Evolutionary conservation across 2,888 invertebrate genomes (phyloP).

Genomic region (Lagria hirta): DNA sequence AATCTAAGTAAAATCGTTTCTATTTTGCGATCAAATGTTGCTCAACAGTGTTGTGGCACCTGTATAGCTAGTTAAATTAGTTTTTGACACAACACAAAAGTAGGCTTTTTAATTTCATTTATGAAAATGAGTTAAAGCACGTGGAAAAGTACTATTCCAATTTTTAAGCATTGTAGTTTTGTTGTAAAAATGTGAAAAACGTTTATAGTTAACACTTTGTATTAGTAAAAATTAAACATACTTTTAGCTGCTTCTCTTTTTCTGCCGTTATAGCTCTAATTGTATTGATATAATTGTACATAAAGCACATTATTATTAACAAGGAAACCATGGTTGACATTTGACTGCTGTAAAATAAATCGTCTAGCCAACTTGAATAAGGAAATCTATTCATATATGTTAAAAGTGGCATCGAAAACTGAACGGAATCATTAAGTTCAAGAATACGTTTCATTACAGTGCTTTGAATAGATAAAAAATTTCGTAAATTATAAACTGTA

Average conservation of each 20-base stretch:
- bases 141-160: no score
- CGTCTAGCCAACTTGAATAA: constrained; percentile 66
- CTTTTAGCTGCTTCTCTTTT: constrained; percentile 66
- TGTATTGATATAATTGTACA: constrained; percentile 66
- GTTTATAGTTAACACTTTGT: no score
- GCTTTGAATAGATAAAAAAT: constrained; percentile 65
- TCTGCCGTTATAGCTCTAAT: constrained; percentile 65
- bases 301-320: constrained; percentile 72
- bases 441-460: constrained; percentile 38
- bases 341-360: constrained; percentile 60
- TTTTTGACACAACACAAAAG: no score
- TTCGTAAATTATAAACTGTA: constrained; percentile 53
- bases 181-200: no score
- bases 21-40: no score
- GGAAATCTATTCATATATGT: constrained; percentile 64
- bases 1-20: no score
- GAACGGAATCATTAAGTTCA: constrained; percentile 3
- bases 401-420: constrained; percentile 7
- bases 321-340: constrained; percentile 67
- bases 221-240: no score
- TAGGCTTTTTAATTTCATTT: no score
- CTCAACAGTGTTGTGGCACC: no score
- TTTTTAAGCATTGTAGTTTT: no score
- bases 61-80: no score
- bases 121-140: no score